Evolutionary conservation across 2,797 vertebrate species (phyloP).

Genomic region (Tolypeutes matacus): DNA sequence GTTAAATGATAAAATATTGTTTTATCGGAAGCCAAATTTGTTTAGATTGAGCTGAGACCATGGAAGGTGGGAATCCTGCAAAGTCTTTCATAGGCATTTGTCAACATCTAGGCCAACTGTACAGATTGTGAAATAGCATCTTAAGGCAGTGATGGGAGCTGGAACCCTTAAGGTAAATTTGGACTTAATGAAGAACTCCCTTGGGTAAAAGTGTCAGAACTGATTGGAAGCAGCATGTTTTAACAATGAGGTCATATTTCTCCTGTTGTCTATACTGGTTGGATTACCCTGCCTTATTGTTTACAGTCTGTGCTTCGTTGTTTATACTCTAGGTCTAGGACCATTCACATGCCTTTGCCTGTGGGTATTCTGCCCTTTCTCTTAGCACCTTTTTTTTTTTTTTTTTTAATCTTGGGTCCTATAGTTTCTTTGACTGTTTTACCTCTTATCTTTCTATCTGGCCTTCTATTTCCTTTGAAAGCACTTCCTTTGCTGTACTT

Average conservation of each 20-base stretch:
- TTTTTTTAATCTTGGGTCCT: constrained; percentile 52
- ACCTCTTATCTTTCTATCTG: constrained; percentile 43
- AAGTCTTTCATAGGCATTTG: not conserved
- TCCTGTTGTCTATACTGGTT: constrained; percentile 29
- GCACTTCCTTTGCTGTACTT: constrained; percentile 36
- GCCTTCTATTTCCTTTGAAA: constrained; percentile 63
- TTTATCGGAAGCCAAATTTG: not conserved
- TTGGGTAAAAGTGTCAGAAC: constrained; percentile 42
- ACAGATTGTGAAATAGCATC: not conserved
- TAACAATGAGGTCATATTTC: constrained; percentile 66
- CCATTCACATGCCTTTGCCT: constrained; percentile 57
- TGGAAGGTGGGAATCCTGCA: not conserved
- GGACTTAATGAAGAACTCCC: constrained; percentile 4
- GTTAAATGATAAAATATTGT: constrained; percentile 37
- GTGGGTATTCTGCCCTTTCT: constrained; percentile 49
- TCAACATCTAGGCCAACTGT: not conserved
- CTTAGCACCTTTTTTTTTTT: constrained; percentile 10
- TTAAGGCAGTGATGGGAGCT: not conserved
- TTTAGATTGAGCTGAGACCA: constrained; percentile 41
- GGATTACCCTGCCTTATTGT: constrained; percentile 53
- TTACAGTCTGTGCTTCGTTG: constrained; percentile 50
- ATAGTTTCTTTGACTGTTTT: constrained; percentile 65
- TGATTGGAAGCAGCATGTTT: constrained; percentile 52
- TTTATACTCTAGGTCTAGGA: constrained; percentile 13
- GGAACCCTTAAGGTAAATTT: constrained; percentile 9